Evolutionary conservation across 2,888 invertebrate species (phyloP).

Genomic region (Zhuqinia jingwanae): DNA sequence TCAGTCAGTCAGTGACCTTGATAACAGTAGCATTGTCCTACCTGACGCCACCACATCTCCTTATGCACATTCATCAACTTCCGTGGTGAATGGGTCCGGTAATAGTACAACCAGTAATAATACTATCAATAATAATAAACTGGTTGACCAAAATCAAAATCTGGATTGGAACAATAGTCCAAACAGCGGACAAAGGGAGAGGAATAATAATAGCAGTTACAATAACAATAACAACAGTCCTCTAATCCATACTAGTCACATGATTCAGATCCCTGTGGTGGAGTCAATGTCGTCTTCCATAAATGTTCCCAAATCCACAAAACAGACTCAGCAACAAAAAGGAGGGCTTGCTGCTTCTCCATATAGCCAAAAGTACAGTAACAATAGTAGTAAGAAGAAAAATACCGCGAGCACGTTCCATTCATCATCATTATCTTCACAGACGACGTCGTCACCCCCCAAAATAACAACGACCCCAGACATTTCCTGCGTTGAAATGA

Average conservation of each 20-base stretch:
- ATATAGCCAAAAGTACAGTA: slow-evolving; percentile 43
- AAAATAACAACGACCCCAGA: not conserved
- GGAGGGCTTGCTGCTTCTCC: slow-evolving; percentile 6
- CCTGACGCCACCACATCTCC: not conserved
- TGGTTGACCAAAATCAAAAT: slow-evolving; percentile 68
- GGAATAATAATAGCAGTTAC: slow-evolving; percentile 23
- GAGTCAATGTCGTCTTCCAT: slow-evolving; percentile 27
- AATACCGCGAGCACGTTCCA: slow-evolving; percentile 27
- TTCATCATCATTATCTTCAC: slow-evolving; percentile 32
- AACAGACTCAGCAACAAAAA: slow-evolving; percentile 1
- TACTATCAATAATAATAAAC: slow-evolving; percentile 49
- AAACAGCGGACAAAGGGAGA: slow-evolving; percentile 21
- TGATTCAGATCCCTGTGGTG: slow-evolving; percentile 68
- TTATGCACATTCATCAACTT: slow-evolving; percentile 33
- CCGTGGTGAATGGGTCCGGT: slow-evolving; percentile 19
- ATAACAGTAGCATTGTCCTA: slow-evolving; percentile 30
- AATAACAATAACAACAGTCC: slow-evolving; percentile 38
- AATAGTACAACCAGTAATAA: not conserved
- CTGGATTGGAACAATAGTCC: slow-evolving; percentile 29
- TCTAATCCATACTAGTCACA: slow-evolving; percentile 72
- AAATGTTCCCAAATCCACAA: not conserved
- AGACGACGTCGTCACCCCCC: not conserved
- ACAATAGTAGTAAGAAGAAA: slow-evolving; percentile 14
- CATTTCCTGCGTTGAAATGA: slow-evolving; percentile 38
- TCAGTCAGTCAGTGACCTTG: slow-evolving; percentile 46